These are phyloP conservation scores for Picathartes gymnocephalus DNA, from an alignment of 2,113 vertebrate genomes.

Conservation along the genomic window DNA sequence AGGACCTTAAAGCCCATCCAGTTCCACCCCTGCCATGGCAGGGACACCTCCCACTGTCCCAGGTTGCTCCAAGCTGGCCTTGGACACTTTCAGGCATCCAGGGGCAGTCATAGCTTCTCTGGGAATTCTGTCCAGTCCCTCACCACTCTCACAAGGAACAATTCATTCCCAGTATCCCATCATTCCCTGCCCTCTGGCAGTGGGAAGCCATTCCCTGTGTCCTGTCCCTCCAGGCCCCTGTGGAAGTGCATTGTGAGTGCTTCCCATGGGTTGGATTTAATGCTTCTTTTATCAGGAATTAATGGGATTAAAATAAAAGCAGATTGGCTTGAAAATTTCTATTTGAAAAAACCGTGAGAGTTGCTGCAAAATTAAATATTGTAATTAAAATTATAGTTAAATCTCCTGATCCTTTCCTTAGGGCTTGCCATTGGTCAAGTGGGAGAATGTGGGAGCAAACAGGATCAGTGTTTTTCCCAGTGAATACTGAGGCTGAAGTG, in stretches of 20 bases:
- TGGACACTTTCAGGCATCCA: background rate
- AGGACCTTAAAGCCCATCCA: background rate
- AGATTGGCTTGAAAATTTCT: background rate
- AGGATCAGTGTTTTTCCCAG: background rate
- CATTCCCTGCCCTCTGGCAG: background rate
- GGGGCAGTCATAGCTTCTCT: background rate
- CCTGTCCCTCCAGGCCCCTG: background rate
- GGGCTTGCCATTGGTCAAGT: background rate
- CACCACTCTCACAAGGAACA: rapidly evolving
- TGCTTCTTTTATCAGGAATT: background rate
- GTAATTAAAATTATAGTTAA: background rate
- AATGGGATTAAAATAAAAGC: background rate
- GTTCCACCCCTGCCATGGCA: background rate
- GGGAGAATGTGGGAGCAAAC: background rate
- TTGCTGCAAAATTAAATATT: background rate
- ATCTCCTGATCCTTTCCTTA: background rate
- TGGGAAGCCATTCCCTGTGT: background rate
- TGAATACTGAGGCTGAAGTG: background rate
- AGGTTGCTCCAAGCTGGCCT: background rate
- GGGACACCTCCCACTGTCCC: background rate
- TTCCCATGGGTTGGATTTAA: background rate
- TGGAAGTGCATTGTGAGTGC: background rate
- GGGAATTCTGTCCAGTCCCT: background rate
- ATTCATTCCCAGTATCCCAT: background rate
- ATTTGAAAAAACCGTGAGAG: background rate